phyloP scores from a whole-genome alignment of 2,797 vertebrate species.

The Pipistrellus pipistrellus region DNA sequence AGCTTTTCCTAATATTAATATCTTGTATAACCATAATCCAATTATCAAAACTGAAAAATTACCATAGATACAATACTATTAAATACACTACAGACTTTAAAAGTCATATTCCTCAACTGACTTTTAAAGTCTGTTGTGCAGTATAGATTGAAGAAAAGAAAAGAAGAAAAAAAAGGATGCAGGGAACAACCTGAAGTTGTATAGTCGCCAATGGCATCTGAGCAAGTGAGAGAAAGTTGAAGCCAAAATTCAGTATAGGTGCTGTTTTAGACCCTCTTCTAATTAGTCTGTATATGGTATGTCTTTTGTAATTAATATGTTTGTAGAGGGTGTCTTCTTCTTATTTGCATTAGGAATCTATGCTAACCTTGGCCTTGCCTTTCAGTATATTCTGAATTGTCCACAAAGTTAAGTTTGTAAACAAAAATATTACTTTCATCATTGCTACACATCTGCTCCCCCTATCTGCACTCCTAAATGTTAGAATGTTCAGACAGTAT shows the following conservation, averaged over 20 bases:
- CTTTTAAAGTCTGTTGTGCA: slow-evolving; percentile 39
- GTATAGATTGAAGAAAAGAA: background rate
- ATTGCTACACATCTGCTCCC: background rate
- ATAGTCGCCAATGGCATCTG: background rate
- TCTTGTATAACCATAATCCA: slow-evolving; percentile 29
- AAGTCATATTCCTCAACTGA: slow-evolving; percentile 49
- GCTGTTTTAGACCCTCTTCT: slow-evolving; percentile 13
- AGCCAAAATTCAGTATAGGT: background rate
- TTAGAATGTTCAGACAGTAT: background rate
- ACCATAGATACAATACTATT: slow-evolving; percentile 23
- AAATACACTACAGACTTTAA: slow-evolving; percentile 58
- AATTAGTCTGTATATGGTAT: background rate
- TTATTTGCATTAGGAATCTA: slow-evolving; percentile 17
- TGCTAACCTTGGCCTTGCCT: slow-evolving; percentile 46
- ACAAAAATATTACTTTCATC: slow-evolving; percentile 17
- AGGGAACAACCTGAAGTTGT: slow-evolving; percentile 20
- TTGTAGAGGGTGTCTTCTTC: background rate
- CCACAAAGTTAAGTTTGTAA: background rate
- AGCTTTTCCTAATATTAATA: slow-evolving; percentile 18
- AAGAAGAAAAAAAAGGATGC: background rate
- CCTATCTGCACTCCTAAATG: background rate
- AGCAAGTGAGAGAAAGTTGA: background rate
- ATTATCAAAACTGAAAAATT: slow-evolving; percentile 57
- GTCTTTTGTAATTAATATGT: background rate
- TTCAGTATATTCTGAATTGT: slow-evolving; percentile 39